Evolutionary conservation across 2,113 vertebrate species (phyloP), one percentile per base, ranked within the genome.

Genomic region (Apteryx owenii): DNA sequence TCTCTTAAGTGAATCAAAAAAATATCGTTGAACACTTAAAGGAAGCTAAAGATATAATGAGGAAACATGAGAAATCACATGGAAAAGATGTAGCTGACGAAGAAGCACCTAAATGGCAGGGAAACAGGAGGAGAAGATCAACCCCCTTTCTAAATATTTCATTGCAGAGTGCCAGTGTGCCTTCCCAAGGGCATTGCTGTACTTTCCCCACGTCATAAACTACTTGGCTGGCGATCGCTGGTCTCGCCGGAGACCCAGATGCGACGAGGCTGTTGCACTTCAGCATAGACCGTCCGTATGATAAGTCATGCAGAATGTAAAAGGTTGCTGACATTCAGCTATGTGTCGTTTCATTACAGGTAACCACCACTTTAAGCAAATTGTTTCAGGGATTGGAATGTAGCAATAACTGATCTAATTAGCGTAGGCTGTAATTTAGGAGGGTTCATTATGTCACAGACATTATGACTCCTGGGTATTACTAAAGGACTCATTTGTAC

Each of bases 361-460:
- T 97, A 98, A 97, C 97, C 77, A 90, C 97, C 68, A 91, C 98
- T 98, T 97, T 90, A 85, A 98, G 97, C 97, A 98, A 97, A 98
- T 98, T 92, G 98, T 98, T 97, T 78, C 97, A 95, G 96, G 97
- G 97, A 40, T 28, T 96, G 97, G 98, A 98, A 98, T 97, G 98
- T 31, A 96, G 98, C 98, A 98, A 96, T 98, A 97, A 98, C 97
- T 95, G 97, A 98, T 96, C 97, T 98, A 98, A 98, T 98, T 98
- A 98, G 97, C 33, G 96, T 79, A 96, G 97, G 97, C 94, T 98
- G 97, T 98, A 98, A 98, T 98, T 98, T 98, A 98, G 98, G 96
- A 98, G 98, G 97, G 97, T 97, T 98, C 97, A 97, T 98, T 98
- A 96, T 98, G 98, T 97, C 98, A 98, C 97, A 98, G 95, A 94